A percentile compares a stretch with the other conserved stretches of the same genome.
These are phyloP conservation scores for Camelus dromedarius DNA, from an alignment of 2,113 vertebrate genomes.

Conservation along the genomic window DNA sequence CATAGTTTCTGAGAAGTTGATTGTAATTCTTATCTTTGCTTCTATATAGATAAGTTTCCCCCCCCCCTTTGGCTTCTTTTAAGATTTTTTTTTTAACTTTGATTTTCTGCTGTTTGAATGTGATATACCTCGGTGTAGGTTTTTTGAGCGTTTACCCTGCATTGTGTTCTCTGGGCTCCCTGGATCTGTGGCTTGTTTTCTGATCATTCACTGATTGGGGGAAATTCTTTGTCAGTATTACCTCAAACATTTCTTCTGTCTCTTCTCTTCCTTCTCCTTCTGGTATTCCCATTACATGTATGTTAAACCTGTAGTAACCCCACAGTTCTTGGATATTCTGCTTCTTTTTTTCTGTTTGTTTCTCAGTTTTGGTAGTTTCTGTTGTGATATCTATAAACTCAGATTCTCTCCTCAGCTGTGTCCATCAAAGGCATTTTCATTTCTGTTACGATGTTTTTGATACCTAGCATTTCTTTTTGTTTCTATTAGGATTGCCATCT, in stretches of 20 bases:
- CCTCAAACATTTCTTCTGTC: neutral
- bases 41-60: neutral
- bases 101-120: neutral
- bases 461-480: neutral
- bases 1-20: neutral
- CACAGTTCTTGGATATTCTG: neutral
- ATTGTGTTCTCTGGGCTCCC: neutral
- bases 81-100: neutral
- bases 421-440: neutral
- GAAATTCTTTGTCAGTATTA: neutral
- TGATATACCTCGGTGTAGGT: neutral
- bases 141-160: neutral
- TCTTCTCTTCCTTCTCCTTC: neutral
- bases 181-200: neutral
- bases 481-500: neutral
- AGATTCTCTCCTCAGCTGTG: neutral
- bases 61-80: neutral
- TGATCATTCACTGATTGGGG: neutral
- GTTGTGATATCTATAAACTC: neutral
- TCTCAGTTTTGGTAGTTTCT: neutral
- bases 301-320: neutral
- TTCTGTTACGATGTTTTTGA: neutral
- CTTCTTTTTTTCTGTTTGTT: neutral
- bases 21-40: neutral
- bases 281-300: neutral